phyloP scores from a whole-genome alignment of 2,888 invertebrate genomes.

The Hirtodrosophila duncani region DNA sequence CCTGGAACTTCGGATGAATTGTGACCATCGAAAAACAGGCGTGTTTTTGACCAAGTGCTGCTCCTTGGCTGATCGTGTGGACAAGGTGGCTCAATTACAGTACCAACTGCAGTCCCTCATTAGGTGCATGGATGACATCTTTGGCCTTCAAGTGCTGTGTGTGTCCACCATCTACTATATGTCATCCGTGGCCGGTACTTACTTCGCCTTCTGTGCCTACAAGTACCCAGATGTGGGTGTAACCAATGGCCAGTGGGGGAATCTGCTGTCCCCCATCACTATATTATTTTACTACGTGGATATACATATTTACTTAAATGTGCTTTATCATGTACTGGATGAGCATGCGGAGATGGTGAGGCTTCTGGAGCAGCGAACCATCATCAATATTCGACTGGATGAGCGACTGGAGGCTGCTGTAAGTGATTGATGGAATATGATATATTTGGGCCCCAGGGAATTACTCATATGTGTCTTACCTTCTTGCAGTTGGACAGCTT shows the following conservation, averaged over 20 bases:
- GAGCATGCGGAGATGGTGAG: slow-evolving; percentile 15
- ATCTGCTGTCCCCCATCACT: background rate
- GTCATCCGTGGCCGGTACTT: background rate
- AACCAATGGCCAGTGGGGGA: background rate
- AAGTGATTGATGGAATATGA: background rate
- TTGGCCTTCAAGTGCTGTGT: slow-evolving; percentile 9
- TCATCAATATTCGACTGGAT: slow-evolving; percentile 28
- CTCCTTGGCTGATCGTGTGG: slow-evolving; percentile 18
- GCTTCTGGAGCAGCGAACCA: slow-evolving; percentile 13
- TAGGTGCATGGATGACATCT: background rate
- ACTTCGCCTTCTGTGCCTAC: slow-evolving; percentile 5
- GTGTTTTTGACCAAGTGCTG: slow-evolving; percentile 16
- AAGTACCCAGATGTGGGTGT: background rate
- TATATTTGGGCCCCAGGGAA: too few species aligned
- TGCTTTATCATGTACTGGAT: slow-evolving; percentile 3
- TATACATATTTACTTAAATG: slow-evolving; percentile 1
- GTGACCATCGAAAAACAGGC: too few species aligned
- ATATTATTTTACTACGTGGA: slow-evolving; percentile 20
- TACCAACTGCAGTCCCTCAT: slow-evolving; percentile 1
- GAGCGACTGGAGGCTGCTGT: slow-evolving; percentile 19
- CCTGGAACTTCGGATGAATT: background rate
- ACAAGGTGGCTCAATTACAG: slow-evolving; percentile 5
- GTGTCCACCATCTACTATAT: slow-evolving; percentile 11
- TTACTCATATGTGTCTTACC: too few species aligned
- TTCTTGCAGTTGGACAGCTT: slow-evolving; percentile 39